Evolutionary conservation across 2,888 invertebrate species (phyloP), one percentile per base, ranked within the genome.

Genomic region (Erebia palarica): DNA sequence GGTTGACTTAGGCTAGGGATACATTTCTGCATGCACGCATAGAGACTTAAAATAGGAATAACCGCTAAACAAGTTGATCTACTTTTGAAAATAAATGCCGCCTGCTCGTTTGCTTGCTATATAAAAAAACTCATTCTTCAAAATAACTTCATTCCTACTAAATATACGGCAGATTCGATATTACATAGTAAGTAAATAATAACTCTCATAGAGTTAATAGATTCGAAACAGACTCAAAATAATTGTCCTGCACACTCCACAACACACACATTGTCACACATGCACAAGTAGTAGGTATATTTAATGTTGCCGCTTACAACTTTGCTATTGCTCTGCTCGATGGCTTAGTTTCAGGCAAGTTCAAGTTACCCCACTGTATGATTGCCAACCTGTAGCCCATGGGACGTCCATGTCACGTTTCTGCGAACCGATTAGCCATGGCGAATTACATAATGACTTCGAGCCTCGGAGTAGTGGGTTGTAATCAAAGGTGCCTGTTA

Each of bases 381-480:
- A 49, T 49, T 8, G 14, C 21, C 27, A 21, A 49, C 14, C 63
- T 21, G 21, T 63, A 21, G 21, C 13, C 13, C 13, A 9, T 21
- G 49, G 47, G 18, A 47, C 49, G 63, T 49, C 53, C 60, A 42
- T 68, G 47, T 47, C 36, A n/a, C 49, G 68, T 60, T 60, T 53
- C 59, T 64, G 68, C 73, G 73, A 71, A 74, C 69, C 75, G 74
- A 76, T 76, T 75, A 74, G 63, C 58, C 65, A 67, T 70, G 59
- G 63, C 68, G 64, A 76, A 76, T 75, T 75, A 74, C 60, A 75
- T 76, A 73, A 75, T 72, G 66, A 65, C 68, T 60, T 18, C 16
- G 60, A 63, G 64, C 61, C 67, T 64, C n/a, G 42, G 57, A 63
- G 47, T 8, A 18, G 60, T 49, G 53, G 68, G 42, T 21, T 21